phyloP scores from a whole-genome alignment of 2,797 vertebrate species.

The Phalanger gymnotis region DNA sequence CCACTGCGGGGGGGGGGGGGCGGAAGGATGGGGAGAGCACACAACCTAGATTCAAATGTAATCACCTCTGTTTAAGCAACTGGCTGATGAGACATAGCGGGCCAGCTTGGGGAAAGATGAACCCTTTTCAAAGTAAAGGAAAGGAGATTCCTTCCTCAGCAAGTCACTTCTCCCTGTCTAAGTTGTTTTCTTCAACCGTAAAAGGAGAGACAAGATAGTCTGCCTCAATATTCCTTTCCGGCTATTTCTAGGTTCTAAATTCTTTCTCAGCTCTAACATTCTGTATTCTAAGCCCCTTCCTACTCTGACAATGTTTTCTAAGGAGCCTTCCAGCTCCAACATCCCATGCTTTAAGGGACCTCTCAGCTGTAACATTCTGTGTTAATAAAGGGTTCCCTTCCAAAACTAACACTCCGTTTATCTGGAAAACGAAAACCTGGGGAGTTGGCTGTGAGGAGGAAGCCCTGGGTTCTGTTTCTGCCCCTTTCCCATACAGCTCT shows the following conservation, averaged over 20 bases:
- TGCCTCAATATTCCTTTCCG: not conserved
- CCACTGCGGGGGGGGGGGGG: no score
- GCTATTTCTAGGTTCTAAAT: not conserved
- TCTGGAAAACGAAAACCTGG: rapidly evolving
- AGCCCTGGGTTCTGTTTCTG: no score
- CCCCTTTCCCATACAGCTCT: not conserved
- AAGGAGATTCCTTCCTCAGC: not conserved
- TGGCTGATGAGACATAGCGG: not conserved
- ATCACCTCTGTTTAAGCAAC: not conserved
- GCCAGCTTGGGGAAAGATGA: not conserved
- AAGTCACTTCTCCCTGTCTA: not conserved
- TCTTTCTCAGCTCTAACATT: not conserved
- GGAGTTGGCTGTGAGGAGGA: rapidly evolving
- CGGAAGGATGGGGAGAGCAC: not conserved
- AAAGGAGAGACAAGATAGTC: not conserved
- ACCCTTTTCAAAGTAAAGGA: not conserved
- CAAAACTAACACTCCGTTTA: not conserved
- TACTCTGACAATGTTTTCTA: not conserved
- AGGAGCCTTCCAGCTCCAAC: rapidly evolving
- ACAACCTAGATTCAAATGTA: not conserved
- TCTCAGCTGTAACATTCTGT: not conserved
- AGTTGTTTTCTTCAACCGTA: not conserved
- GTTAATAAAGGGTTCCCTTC: not conserved
- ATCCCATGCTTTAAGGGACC: not conserved
- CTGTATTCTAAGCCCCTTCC: not conserved